Base-by-base conservation (phyloP, 2,888 invertebrate genomes). In the Anagyrus pseudococci region DNA sequence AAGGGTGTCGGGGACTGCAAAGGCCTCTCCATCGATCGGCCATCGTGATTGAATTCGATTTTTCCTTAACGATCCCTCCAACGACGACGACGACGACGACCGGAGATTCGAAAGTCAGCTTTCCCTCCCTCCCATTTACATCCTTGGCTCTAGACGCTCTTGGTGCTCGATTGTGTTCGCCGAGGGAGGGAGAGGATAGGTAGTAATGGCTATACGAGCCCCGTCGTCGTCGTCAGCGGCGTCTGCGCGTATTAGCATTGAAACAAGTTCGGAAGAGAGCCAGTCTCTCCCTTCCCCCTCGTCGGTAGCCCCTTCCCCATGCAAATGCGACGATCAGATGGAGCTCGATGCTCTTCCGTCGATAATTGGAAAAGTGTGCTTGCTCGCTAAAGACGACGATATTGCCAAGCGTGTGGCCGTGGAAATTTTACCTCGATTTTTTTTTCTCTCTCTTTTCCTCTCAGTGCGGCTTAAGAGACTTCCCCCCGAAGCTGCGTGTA, bases 341-440 rank as follows among this genome's bases (percentile, higher is more conserved):
- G 17, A n/a, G 15, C 19, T n/a, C n/a, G n/a, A n/a, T 20, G 25
- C 44, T 25, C 29, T 23, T 23, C 19, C 37, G 19, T 50, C 49
- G 50, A 58, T 65, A 65, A 62, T 62, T 65, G 50, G 55, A 63
- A 59, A 64, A 58, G 54, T 49, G 25, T 20, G 19, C 19, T 23
- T 1, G 7, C 23, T 1, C 1, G 7, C 10, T n/a, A 10, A 10
- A 29, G 20, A 19, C 29, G 23, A 23, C 19, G 15, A 25, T 22
- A n/a, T n/a, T 15, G 4, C 33, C n/a, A n/a, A n/a, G n/a, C n/a
- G n/a, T n/a, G n/a, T n/a, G n/a, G n/a, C 2, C 46, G 20, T 10
- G 46, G 13, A 13, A 13, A 22, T 22, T 46, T 23, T 15, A n/a
- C n/a, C 15, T 22, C 22, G 1, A 3, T 23, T 44, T 22, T 22